Percentiles rank a stretch among this genome's conserved stretches.
Conservation (phyloP, 2,888 invertebrate genomes). For the Empis stercorea region DNA sequence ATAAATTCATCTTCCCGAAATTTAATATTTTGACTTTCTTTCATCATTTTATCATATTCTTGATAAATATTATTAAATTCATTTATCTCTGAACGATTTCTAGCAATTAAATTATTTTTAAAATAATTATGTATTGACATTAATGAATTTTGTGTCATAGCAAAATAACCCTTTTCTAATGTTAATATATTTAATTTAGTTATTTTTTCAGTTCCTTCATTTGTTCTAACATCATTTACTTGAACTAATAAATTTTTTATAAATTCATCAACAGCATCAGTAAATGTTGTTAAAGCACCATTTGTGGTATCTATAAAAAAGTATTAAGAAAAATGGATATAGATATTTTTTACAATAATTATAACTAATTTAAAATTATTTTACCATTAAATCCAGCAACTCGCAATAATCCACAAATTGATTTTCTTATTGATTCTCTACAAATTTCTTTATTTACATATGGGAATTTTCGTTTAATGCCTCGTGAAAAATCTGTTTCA, state of each 20-base stretch:
- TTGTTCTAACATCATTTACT: conserved; percentile 19
- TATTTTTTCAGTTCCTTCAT: conserved; percentile 16
- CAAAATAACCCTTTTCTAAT: conserved; percentile 29
- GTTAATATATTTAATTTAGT: conserved; percentile 18
- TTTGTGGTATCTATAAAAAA: conserved; percentile 25
- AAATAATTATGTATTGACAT: conserved; percentile 32
- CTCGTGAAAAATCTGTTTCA: conserved; percentile 27
- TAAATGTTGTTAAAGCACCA: conserved; percentile 25
- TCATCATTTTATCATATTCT: conserved; percentile 34
- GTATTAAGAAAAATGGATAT: neutral
- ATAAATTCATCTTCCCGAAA: conserved; percentile 30
- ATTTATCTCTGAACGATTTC: conserved; percentile 28
- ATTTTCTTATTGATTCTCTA: conserved; percentile 26
- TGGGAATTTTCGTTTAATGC: conserved; percentile 22
- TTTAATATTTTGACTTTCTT: conserved; percentile 31
- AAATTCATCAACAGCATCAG: conserved; percentile 31
- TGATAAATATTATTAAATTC: conserved; percentile 30
- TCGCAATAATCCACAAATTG: conserved; percentile 30
- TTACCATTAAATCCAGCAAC: conserved; percentile 28
- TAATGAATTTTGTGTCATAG: conserved; percentile 27
- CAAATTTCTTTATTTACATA: conserved; percentile 23
- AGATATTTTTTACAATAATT: neutral
- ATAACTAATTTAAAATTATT: no score
- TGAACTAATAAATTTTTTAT: conserved; percentile 24
- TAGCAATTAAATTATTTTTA: conserved; percentile 29